These are phyloP conservation scores for Stenolophus ochropezus DNA, from an alignment of 2,888 invertebrate species.

Conservation along the genomic window DNA sequence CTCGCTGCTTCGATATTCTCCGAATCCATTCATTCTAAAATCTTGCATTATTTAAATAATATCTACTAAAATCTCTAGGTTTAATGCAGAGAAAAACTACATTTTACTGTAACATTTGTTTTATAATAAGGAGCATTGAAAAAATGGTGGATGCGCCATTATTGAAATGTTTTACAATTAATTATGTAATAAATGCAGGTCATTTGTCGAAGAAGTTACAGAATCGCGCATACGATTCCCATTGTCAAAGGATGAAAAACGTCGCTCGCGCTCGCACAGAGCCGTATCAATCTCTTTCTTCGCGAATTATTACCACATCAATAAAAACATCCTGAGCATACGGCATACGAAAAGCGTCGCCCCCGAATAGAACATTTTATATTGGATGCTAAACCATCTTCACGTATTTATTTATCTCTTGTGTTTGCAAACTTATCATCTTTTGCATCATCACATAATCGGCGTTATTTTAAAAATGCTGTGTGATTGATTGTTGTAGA, in stretches of 20 bases:
- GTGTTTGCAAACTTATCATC: neutral
- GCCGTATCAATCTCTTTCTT: slow-evolving; percentile 19
- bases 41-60: no score
- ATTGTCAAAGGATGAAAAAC: slow-evolving; percentile 16
- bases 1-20: neutral
- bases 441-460: no score
- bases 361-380: neutral
- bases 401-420: neutral
- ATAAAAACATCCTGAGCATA: slow-evolving; percentile 1
- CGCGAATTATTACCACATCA: slow-evolving; percentile 10
- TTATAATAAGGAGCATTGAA: no score
- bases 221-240: neutral
- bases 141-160: no score
- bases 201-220: slow-evolving; percentile 18
- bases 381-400: neutral
- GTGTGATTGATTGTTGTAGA: no score
- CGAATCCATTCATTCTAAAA: neutral
- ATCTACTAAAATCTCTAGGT: no score
- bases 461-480: no score
- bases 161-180: no score
- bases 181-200: no score
- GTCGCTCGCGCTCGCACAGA: neutral
- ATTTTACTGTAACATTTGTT: no score
- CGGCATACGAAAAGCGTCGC: neutral
- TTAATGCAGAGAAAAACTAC: no score